Percentiles rank a stretch among this genome's conserved stretches.
Conservation (phyloP, 2,113 vertebrate genomes). For the Rhea americana region DNA sequence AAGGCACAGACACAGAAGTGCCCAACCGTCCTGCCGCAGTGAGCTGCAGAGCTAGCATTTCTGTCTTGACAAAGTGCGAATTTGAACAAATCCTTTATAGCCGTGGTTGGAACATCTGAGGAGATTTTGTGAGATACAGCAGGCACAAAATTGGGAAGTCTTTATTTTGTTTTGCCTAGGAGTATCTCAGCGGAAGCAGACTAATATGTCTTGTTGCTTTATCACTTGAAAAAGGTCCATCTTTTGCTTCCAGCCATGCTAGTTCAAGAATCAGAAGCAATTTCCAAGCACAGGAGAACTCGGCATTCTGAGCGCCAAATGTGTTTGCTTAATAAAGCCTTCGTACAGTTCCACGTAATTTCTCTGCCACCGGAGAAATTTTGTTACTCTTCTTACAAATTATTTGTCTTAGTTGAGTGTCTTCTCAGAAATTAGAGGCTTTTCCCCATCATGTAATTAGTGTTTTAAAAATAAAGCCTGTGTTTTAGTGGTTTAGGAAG, state of each 20-base stretch:
- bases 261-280: not conserved
- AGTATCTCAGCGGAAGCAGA: conserved; percentile 16
- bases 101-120: not conserved
- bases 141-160: not conserved
- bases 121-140: not conserved
- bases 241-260: not conserved
- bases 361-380: conserved; percentile 14
- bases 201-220: conserved; percentile 39
- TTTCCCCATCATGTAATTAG: conserved; percentile 51
- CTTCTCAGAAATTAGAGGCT: conserved; percentile 59
- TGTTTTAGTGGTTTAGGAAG: conserved; percentile 27
- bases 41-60: not conserved
- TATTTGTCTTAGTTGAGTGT: conserved; percentile 46
- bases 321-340: conserved; percentile 29
- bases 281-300: not conserved
- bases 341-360: not conserved
- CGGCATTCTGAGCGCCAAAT: conserved; percentile 3
- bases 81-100: not conserved
- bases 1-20: not conserved
- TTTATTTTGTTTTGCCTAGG: not conserved
- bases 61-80: not conserved
- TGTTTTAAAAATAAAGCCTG: conserved; percentile 70
- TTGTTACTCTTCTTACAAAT: conserved; percentile 42
- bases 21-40: not conserved
- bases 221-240: not conserved